Evolutionary conservation across 2,888 invertebrate genomes (phyloP).

Genomic region (Erpobdella octoculata): DNA sequence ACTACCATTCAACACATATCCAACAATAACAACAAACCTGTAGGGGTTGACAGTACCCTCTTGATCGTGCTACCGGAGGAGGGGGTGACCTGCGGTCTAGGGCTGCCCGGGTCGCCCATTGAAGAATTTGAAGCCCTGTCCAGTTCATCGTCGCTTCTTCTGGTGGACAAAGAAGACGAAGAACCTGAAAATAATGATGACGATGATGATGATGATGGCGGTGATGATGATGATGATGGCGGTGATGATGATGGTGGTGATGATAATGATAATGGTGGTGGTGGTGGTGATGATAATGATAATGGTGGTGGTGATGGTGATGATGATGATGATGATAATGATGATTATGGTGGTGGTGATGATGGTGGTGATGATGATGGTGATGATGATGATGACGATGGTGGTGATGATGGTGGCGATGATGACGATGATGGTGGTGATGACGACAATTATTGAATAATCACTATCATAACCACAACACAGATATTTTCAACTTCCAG

Average conservation of each 20-base stretch:
- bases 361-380: not conserved
- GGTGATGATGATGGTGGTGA: not conserved
- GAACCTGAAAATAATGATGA: not conserved
- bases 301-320: not conserved
- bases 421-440: not conserved
- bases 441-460: not conserved
- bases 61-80: not conserved
- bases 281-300: too few species aligned
- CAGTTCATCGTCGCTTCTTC: constrained; percentile 6
- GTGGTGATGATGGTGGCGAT: not conserved
- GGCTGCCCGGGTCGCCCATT: not conserved
- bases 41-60: not conserved
- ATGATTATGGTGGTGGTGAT: not conserved
- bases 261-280: constrained; percentile 4
- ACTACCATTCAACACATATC: too few species aligned
- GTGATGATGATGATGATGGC: not conserved
- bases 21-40: too few species aligned
- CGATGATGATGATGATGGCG: not conserved
- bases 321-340: not conserved
- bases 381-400: not conserved
- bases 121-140: not conserved
- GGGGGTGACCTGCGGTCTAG: not conserved
- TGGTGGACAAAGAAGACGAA: not conserved
- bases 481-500: too few species aligned
- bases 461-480: too few species aligned